Base-by-base conservation (phyloP, 1,140 invertebrate genomes). In the Idris sp. region DNA sequence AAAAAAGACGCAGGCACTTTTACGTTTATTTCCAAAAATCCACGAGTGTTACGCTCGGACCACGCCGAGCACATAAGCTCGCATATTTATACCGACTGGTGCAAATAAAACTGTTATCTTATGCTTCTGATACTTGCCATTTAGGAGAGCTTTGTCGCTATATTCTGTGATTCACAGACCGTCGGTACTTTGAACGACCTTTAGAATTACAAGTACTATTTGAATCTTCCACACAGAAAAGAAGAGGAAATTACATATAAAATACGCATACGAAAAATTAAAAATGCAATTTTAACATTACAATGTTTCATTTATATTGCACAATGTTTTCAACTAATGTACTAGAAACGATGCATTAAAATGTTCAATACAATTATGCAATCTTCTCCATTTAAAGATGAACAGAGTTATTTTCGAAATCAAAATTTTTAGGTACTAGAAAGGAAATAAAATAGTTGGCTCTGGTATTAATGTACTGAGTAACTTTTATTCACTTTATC, bases 31-130 rank as follows among this genome's bases (percentile, higher is more conserved):
- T 62, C 65, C 54, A 62, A 77, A 77, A 74, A 61, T 77, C 56
- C 46, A 53, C 33, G 56, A 68, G 68, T 77, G 56, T 74, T 77
- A 69, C 48, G 65, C 53, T 75, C 54, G 65, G 44, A 22, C 46
- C 56, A 48, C 40, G 54, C 68, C 56, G 79, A 78, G 79, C 79
- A 79, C 81, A 76, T 83, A 83, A 83, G 65, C 74, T 83, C 28
- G 73, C 54, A 79, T 83, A 80, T 81, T 83, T 83, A 81, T 83
- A 78, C 59, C 43, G 68, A 64, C 65, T 58, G 74, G 19, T 35
- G 75, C 64, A 72, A 79, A 80, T 83, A 83, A 81, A 83, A 83
- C 64, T 77, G 67, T 79, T 79, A 83, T 68, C 76, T 81, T 81
- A 83, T 83, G 80, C 51, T 75, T 80, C 71, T 68, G 71, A 69